These are phyloP conservation scores for Agrypnia vestita DNA, from an alignment of 1,140 invertebrate species.

Conservation along the genomic window DNA sequence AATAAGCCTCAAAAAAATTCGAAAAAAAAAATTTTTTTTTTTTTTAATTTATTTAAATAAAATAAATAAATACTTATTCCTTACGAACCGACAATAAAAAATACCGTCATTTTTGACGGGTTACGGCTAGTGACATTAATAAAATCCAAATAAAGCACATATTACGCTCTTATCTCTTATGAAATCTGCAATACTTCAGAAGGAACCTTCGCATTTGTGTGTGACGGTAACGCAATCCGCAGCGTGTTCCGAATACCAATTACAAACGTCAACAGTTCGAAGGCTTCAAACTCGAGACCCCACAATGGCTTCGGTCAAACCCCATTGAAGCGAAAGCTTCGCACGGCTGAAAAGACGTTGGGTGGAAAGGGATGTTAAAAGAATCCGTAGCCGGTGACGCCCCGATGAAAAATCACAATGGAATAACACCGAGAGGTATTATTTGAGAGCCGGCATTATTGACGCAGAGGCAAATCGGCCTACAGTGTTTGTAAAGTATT, in stretches of 20 bases:
- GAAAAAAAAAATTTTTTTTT: too few species aligned
- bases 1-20: too few species aligned
- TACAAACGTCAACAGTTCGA: neutral
- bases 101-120: too few species aligned
- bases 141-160: too few species aligned
- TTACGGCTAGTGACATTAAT: too few species aligned
- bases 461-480: slow-evolving; percentile 44
- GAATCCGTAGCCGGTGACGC: slow-evolving; percentile 7
- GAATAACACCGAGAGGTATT: slow-evolving; percentile 21
- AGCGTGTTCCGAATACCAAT: neutral
- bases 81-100: too few species aligned
- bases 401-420: slow-evolving; percentile 49
- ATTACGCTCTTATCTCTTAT: too few species aligned
- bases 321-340: neutral
- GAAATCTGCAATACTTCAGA: too few species aligned
- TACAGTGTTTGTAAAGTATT: slow-evolving; percentile 56
- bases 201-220: too few species aligned
- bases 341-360: slow-evolving; percentile 39
- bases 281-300: slow-evolving; percentile 2
- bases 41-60: too few species aligned
- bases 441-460: slow-evolving; percentile 44
- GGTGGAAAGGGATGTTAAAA: slow-evolving; percentile 31
- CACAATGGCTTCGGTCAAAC: neutral
- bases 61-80: too few species aligned
- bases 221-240: neutral